Conservation (phyloP, 2,888 invertebrate species). For the Odontocolon sp. region DNA sequence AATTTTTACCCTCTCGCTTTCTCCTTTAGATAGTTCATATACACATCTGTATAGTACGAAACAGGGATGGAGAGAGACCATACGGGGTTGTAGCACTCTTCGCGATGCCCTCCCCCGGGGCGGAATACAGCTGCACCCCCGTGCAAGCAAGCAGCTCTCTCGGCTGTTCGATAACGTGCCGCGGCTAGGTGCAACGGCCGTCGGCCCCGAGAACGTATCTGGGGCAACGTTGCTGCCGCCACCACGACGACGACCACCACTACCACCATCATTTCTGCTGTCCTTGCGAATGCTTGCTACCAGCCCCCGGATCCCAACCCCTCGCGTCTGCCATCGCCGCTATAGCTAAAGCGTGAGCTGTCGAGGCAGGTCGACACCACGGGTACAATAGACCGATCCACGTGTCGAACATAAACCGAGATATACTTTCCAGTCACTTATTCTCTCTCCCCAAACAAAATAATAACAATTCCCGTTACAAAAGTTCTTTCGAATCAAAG, state of each 20-base stretch:
- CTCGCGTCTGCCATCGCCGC: neutral
- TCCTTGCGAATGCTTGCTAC: conserved; percentile 48
- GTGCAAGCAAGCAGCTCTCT: conserved; percentile 67
- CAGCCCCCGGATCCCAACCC: conserved; percentile 40
- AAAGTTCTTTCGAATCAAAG: no score
- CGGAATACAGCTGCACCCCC: conserved; percentile 65
- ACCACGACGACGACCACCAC: conserved; percentile 39
- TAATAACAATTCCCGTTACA: no score
- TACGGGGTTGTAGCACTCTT: conserved; percentile 50
- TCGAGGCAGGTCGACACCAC: neutral
- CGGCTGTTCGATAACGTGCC: conserved; percentile 74
- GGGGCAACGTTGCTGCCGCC: conserved; percentile 71
- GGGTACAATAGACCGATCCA: conserved; percentile 51
- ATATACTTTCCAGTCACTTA: neutral
- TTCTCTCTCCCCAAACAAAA: neutral
- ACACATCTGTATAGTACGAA: conserved; percentile 16
- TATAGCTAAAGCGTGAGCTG: neutral
- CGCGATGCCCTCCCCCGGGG: conserved; percentile 31
- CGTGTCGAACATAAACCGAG: conserved; percentile 26
- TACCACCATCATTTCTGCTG: conserved; percentile 46
- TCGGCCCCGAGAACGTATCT: conserved; percentile 76
- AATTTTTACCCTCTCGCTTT: neutral
- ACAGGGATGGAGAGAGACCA: conserved; percentile 25
- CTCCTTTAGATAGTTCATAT: neutral
- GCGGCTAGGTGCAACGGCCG: conserved; percentile 74